phyloP scores from a whole-genome alignment of 2,888 invertebrate species.

The Stenoptilia bipunctidactyla region DNA sequence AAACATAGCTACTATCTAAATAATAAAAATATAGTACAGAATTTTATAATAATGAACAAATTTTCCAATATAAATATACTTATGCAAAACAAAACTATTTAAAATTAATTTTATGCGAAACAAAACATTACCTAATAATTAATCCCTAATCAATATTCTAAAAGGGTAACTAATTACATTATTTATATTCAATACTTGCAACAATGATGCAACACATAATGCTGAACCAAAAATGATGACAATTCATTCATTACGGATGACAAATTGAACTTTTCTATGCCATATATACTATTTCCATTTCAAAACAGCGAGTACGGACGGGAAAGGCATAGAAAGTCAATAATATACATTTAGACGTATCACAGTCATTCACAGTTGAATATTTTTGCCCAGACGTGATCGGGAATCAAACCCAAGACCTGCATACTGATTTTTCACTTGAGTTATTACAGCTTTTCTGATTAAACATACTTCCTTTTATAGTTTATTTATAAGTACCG shows the following conservation, averaged over 20 bases:
- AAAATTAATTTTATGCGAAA: too few relatives aligned
- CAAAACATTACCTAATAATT: not conserved
- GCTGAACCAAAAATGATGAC: not conserved
- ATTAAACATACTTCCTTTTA: too few relatives aligned
- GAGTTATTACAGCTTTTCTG: not conserved
- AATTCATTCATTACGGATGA: not conserved
- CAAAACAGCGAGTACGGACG: slow-evolving; percentile 20
- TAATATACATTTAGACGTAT: slow-evolving; percentile 41
- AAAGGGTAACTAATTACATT: too few relatives aligned
- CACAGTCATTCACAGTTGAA: slow-evolving; percentile 40
- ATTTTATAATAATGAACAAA: too few relatives aligned
- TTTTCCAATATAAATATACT: too few relatives aligned
- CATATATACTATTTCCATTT: too few relatives aligned
- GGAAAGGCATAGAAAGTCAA: slow-evolving; percentile 55
- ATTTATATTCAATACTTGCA: slow-evolving; percentile 19
- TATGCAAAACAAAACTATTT: too few relatives aligned
- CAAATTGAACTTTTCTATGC: slow-evolving; percentile 31
- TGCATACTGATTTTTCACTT: slow-evolving; percentile 45
- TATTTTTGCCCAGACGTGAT: slow-evolving; percentile 53
- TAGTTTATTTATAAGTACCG: too few relatives aligned
- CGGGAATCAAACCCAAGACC: slow-evolving; percentile 37
- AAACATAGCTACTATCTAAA: too few relatives aligned
- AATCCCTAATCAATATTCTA: too few relatives aligned
- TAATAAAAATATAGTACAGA: too few relatives aligned
- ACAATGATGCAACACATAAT: slow-evolving; percentile 16